Conservation (phyloP, 1,140 invertebrate species). For the Hormaphis cornu region DNA sequence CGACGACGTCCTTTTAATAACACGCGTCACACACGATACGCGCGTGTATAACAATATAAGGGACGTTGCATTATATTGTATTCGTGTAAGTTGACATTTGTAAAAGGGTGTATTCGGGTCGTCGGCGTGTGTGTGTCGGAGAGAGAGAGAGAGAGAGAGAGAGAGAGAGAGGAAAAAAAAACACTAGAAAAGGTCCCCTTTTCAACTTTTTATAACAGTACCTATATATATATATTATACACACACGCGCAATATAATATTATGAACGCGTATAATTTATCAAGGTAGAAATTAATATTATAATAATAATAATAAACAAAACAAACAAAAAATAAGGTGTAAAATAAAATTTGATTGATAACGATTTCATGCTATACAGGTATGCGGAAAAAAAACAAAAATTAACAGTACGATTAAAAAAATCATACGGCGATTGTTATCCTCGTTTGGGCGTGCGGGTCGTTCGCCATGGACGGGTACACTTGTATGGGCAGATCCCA, state of each 20-base stretch:
- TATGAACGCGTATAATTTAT: slow-evolving; percentile 30
- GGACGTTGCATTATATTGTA: too few relatives aligned
- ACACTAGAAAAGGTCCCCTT: slow-evolving; percentile 24
- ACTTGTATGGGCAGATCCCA: slow-evolving; percentile 93
- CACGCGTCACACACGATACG: slow-evolving; percentile 9
- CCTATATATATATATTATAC: too few relatives aligned
- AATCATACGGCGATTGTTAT: slow-evolving; percentile 24
- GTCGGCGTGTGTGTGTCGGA: not conserved
- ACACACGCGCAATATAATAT: too few relatives aligned
- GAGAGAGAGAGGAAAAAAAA: slow-evolving; percentile 10
- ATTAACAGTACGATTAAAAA: not conserved
- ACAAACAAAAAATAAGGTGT: slow-evolving; percentile 29
- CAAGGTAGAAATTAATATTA: slow-evolving; percentile 24
- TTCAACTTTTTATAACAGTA: slow-evolving; percentile 29
- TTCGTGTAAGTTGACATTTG: slow-evolving; percentile 27
- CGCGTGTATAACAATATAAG: too few relatives aligned
- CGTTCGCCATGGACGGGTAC: slow-evolving; percentile 68
- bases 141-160: too few relatives aligned
- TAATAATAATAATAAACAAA: too few relatives aligned
- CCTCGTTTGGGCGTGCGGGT: slow-evolving; percentile 32
- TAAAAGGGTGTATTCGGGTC: slow-evolving; percentile 23
- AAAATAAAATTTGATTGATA: slow-evolving; percentile 18
- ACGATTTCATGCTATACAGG: too few relatives aligned
- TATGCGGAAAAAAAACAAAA: not conserved
- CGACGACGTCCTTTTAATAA: slow-evolving; percentile 22